Base-by-base conservation (phyloP, 1,140 invertebrate genomes). In the Drosophila persimilis region DNA sequence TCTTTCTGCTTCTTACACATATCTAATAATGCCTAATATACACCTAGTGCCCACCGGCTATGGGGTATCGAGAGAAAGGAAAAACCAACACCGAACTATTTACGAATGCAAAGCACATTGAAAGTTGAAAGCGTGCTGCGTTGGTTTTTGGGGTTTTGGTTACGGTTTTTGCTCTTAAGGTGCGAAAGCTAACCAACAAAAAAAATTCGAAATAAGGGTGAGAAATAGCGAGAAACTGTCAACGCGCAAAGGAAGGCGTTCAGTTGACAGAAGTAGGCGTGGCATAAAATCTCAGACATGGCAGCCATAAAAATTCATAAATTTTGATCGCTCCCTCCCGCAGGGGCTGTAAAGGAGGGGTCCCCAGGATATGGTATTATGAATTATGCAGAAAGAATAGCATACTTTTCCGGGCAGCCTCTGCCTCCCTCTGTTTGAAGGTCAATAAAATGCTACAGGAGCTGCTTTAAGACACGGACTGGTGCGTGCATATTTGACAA, bases 61-160 rank as follows among this genome's bases (percentile, higher is more conserved):
- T 39, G 11, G 11, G 35, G 35, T 39, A 5, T 39, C 35, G 11
- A 13, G 11, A 29, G n/a, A 8, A 58, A 48, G 44, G 26, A 29
- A 56, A 70, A 44, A 72, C 67, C 50, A 52, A 45, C 57, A 59
- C 55, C 62, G 43, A 77, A 81, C 79, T 81, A 81, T 81, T 81
- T 81, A 81, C 78, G 80, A 81, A 81, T 81, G 79, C 79, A 81
- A 81, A 81, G 79, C 79, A 81, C 79, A 81, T 81, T 81, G 79
- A 81, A 80, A 80, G 73, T 73, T 77, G 63, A 63, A 70, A 81
- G 79, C 78, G 78, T 73, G 79, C 73, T 60, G 45, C 62, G 78
- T 73, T 65, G 75, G 72, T 53, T 53, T 60, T 51, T 48, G 35
- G 48, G 61, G 64, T 64, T 74, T 61, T 53, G 65, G 77, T 62